phyloP scores from a whole-genome alignment of 2,888 invertebrate species.

The Sinohyriopsis cumingii region DNA sequence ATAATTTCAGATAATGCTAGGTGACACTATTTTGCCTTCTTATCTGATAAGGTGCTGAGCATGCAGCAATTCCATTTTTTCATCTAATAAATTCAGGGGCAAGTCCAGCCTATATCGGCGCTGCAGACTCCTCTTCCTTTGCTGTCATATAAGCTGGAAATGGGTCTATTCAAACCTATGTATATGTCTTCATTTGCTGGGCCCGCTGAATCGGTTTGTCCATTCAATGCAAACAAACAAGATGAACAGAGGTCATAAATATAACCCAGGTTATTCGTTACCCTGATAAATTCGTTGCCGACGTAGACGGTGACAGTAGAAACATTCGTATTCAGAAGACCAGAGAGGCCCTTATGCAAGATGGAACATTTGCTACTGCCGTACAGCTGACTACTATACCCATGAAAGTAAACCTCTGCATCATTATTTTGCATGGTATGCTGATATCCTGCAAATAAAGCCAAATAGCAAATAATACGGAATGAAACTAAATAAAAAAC shows the following conservation, averaged over 20 bases:
- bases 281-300: conserved; percentile 5
- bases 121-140: conserved; percentile 1
- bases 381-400: neutral
- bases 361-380: conserved; percentile 1
- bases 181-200: conserved; percentile 2
- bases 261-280: conserved; percentile 11
- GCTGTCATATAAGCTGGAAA: neutral
- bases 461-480: no score
- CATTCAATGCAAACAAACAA: conserved; percentile 11
- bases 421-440: neutral
- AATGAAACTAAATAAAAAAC: no score
- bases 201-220: conserved; percentile 2
- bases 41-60: no score
- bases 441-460: conserved; percentile 3
- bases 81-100: neutral
- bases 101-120: conserved; percentile 5
- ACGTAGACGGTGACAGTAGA: neutral
- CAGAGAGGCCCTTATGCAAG: neutral
- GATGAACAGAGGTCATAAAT: neutral
- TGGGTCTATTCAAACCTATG: conserved; percentile 6
- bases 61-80: no score
- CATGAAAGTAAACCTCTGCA: conserved; percentile 3
- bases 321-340: neutral
- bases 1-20: no score
- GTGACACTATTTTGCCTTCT: no score